Evolutionary conservation across 2,113 vertebrate genomes (phyloP).

Genomic region (Paramisgurnus dabryanus): DNA sequence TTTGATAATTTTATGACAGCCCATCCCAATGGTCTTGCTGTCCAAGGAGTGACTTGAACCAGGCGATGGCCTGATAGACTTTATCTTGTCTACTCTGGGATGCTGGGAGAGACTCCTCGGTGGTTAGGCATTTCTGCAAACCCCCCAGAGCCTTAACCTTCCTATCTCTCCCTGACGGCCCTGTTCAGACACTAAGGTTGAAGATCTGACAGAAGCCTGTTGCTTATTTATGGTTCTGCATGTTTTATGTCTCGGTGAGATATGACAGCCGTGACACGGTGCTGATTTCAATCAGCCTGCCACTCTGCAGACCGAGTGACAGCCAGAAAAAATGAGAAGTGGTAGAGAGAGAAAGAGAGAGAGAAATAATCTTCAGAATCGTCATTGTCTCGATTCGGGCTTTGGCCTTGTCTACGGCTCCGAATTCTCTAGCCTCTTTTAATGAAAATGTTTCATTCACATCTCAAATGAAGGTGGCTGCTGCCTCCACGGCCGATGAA

Average conservation of each 20-base stretch:
- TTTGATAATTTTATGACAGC: constrained; percentile 61
- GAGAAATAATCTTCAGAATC: constrained; percentile 59
- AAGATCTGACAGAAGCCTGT: constrained; percentile 97
- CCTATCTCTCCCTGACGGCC: constrained; percentile 83
- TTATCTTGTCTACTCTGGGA: constrained; percentile 95
- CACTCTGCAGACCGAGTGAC: constrained; percentile 76
- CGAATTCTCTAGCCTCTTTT: constrained; percentile 73
- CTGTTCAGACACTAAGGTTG: constrained; percentile 83
- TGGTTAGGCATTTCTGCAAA: constrained; percentile 87
- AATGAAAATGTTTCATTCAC: constrained; percentile 94
- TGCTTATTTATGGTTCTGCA: constrained; percentile 99
- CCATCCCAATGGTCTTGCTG: constrained; percentile 80
- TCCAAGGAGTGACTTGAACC: constrained; percentile 85
- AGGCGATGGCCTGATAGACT: constrained; percentile 96
- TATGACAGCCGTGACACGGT: constrained; percentile 94
- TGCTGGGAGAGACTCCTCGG: constrained; percentile 92
- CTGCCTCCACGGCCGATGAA: constrained; percentile 81
- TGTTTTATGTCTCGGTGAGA: constrained; percentile 98
- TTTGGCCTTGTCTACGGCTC: constrained; percentile 70
- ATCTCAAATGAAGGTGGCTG: constrained; percentile 77
- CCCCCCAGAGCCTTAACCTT: constrained; percentile 95
- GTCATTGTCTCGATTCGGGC: constrained; percentile 74
- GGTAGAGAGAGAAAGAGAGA: constrained; percentile 16
- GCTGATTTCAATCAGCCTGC: constrained; percentile 97
- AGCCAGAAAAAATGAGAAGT: constrained; percentile 68